Base-by-base conservation (phyloP, 2,797 vertebrate species). In the Champsocephalus gunnari region DNA sequence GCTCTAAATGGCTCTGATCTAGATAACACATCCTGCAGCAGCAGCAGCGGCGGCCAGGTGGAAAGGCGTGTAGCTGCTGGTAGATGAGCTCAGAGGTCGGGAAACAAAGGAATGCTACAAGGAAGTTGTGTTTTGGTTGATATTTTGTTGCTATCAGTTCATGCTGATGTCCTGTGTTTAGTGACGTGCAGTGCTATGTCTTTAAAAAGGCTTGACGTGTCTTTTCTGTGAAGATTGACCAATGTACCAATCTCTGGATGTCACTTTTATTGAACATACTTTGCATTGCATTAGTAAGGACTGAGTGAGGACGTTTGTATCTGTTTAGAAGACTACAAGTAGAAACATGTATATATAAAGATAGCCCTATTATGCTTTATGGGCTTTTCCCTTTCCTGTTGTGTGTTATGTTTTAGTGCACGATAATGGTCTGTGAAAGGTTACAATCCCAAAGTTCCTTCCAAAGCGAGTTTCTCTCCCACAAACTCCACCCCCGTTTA, bases 1-100 rank as follows among this genome's bases (percentile, higher is more conserved):
- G 71, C 88, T 82, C 75, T 86, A 85, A 89, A 86, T 79, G 77
- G 78, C 78, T 81, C 64, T 85, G 88, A 91, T 91, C 84, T 86
- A 92, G 88, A 92, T 90, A 86, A 81, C 64, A 73, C 74, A 86
- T 80, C 76, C 73, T 4, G 75, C 78, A 60, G 53, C 71, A 38
- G 54, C 65, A 38, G 38, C 32, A 56, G 53, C 71, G 28, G 54
- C 9, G 34, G 65, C 47, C 75, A 75, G 61, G 66, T 77, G 76
- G 67, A 58, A 63, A 19, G 9, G 62, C 73, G 71, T 55, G 49
- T 62, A 73, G 57, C 44, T 24, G 65, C 19, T 55, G 3, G 41
- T 43, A 57, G 65, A 66, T n/a, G 38, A 77, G 50, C 21, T 13
- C 41, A 71, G 45, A 61, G 59, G 12, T 41, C 62, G 50, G 21